Conservation (phyloP, 2,888 invertebrate species). For the Nymphalis polychloros region DNA sequence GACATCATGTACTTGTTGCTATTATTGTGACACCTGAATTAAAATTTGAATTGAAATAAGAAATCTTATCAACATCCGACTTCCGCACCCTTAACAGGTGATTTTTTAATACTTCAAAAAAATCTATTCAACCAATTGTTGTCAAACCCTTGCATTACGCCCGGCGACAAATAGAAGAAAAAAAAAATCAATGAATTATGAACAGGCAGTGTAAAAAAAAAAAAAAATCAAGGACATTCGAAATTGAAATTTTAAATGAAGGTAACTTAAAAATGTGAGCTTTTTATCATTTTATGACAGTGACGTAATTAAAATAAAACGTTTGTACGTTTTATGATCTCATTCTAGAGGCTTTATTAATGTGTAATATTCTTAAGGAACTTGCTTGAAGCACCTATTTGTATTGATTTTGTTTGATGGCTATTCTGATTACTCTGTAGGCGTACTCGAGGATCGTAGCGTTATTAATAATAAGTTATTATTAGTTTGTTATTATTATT, state of each 20-base stretch:
- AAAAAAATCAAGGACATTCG: conserved; percentile 51
- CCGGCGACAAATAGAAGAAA: conserved; percentile 34
- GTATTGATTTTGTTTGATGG: neutral
- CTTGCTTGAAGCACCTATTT: neutral
- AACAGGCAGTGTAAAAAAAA: conserved; percentile 27
- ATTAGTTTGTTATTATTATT: neutral
- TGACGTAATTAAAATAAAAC: conserved; percentile 17
- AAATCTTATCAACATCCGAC: conserved; percentile 59
- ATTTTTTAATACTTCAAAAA: conserved; percentile 38
- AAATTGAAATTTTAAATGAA: conserved; percentile 55
- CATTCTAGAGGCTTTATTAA: neutral
- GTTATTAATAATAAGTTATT: neutral
- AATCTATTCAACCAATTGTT: conserved; percentile 57
- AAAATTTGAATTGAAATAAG: conserved; percentile 39
- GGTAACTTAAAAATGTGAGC: conserved; percentile 41
- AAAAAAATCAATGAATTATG: conserved; percentile 38
- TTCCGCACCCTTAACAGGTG: conserved; percentile 73
- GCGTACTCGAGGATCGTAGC: neutral
- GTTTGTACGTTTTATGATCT: neutral
- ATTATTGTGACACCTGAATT: conserved; percentile 39
- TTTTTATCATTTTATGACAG: conserved; percentile 14
- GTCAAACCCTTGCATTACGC: conserved; percentile 60
- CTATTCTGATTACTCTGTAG: neutral
- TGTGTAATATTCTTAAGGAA: neutral
- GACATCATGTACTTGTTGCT: conserved; percentile 22